Evolutionary conservation across 2,797 vertebrate species (phyloP), one percentile per base, ranked within the genome.

Genomic region (Lagocephalus sceleratus): DNA sequence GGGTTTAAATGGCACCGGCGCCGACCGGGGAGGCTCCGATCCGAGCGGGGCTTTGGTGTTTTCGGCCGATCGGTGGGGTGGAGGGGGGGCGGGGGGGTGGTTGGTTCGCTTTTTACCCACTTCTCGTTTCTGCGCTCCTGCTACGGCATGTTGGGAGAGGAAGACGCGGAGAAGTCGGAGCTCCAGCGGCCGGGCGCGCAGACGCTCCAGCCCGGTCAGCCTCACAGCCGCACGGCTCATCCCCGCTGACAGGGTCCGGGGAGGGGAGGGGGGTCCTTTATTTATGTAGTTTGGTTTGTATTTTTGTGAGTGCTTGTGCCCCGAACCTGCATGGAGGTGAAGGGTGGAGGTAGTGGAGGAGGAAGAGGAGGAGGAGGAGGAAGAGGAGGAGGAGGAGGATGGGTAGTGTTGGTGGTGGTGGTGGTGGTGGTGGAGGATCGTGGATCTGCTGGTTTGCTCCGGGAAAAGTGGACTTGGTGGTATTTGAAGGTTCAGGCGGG

Each of bases 111-210:
- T 42, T 39, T 42, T 42, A 5, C 17, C 5, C 16, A 19, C 40
- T n/a, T n/a, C 40, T 42, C 40, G 16, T 54, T 26, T 58, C 58
- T 17, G 46, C 71, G 47, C 82, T 80, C 57, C 59, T 73, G 72
- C 64, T 61, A 57, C 73, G 71, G 78, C 75, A 79, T 65, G 79
- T 79, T 84, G 85, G 82, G 80, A 79, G 54, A 81, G 68, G 70
- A 71, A 63, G 75, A 52, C 42, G 63, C 54, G 76, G 69, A 54
- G 76, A 85, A 84, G 73, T 82, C 66, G 71, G 1, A 67, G 77
- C 73, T 74, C 68, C 65, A 65, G 42, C 40, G 70, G 76, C 70
- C 76, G 74, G 78, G 61, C 67, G 67, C 57, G 48, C 40, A 23
- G 47, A 8, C 20, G 8, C n/a, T 16, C 12, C 51, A 20, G 16